Percentiles rank a stretch among this genome's conserved stretches.
Evolutionary conservation across 2,113 vertebrate species (phyloP).

Genomic region (Thermophis baileyi): DNA sequence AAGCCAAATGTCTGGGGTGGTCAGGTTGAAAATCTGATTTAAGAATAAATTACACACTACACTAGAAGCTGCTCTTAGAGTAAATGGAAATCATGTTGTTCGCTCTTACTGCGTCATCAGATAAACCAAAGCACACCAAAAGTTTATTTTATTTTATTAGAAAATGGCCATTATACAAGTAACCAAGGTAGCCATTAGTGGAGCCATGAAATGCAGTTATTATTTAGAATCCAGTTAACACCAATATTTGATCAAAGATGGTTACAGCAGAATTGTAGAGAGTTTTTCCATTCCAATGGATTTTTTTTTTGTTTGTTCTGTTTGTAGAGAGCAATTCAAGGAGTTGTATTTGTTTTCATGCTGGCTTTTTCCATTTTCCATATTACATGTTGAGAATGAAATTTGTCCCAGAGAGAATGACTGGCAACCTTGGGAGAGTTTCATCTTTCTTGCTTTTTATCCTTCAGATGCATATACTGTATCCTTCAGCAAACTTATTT

Average conservation of each 20-base stretch:
- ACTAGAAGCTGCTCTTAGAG: neutral
- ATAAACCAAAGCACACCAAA: neutral
- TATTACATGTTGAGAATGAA: neutral
- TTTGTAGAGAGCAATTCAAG: neutral
- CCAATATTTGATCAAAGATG: neutral
- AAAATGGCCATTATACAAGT: neutral
- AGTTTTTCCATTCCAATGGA: neutral
- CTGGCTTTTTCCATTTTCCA: neutral
- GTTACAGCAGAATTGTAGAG: neutral
- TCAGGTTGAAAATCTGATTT: slow-evolving; percentile 20
- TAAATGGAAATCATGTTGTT: slow-evolving; percentile 8
- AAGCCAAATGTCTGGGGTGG: slow-evolving; percentile 46
- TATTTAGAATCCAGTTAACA: neutral
- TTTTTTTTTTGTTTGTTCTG: neutral
- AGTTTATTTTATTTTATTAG: neutral
- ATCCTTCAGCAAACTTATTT: neutral
- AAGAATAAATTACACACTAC: slow-evolving; percentile 12
- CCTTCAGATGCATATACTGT: neutral
- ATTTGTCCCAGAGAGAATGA: neutral
- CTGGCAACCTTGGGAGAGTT: neutral
- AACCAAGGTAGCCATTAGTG: neutral
- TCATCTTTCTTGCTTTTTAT: neutral
- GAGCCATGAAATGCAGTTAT: neutral
- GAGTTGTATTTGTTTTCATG: neutral
- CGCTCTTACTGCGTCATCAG: neutral